Percentiles rank a stretch among this genome's conserved stretches.
Conservation (phyloP, 2,113 vertebrate species). For the Ibidorhyncha struthersii region DNA sequence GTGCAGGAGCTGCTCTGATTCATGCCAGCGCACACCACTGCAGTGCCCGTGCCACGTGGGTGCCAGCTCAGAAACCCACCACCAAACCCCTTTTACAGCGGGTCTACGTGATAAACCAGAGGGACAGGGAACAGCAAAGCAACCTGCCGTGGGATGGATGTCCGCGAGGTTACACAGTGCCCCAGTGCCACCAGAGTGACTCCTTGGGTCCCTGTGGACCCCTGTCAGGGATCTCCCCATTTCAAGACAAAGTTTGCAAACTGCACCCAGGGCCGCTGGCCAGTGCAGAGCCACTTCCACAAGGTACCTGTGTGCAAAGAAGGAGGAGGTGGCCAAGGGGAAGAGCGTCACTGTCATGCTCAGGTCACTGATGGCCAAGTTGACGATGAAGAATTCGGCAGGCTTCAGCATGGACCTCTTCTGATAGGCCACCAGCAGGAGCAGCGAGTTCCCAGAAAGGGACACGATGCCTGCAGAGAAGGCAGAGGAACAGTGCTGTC, state of each 20-base stretch:
- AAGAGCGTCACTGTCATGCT: conserved; percentile 82
- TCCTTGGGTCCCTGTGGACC: background rate
- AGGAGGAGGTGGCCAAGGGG: conserved; percentile 81
- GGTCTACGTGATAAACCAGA: background rate
- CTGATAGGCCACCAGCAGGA: conserved; percentile 84
- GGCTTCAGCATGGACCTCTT: conserved; percentile 86
- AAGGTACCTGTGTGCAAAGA: conserved; percentile 83
- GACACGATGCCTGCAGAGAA: conserved; percentile 58
- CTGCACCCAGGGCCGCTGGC: rapidly evolving
- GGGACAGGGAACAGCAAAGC: background rate
- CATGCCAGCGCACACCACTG: rapidly evolving
- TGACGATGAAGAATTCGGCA: conserved; percentile 85
- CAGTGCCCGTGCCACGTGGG: rapidly evolving
- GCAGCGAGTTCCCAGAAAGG: conserved; percentile 79
- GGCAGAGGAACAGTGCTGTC: background rate
- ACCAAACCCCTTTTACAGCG: background rate
- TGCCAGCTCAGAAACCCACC: background rate
- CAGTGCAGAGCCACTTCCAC: rapidly evolving
- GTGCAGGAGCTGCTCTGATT: background rate
- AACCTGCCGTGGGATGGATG: background rate
- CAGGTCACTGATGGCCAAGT: conserved; percentile 86
- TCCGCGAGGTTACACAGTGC: background rate
- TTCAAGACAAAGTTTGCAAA: background rate
- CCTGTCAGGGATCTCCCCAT: background rate
- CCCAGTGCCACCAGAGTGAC: background rate